Percentiles rank a stretch among this genome's conserved stretches.
Conservation (phyloP, 2,888 invertebrate genomes). For the Heliconius erato region DNA sequence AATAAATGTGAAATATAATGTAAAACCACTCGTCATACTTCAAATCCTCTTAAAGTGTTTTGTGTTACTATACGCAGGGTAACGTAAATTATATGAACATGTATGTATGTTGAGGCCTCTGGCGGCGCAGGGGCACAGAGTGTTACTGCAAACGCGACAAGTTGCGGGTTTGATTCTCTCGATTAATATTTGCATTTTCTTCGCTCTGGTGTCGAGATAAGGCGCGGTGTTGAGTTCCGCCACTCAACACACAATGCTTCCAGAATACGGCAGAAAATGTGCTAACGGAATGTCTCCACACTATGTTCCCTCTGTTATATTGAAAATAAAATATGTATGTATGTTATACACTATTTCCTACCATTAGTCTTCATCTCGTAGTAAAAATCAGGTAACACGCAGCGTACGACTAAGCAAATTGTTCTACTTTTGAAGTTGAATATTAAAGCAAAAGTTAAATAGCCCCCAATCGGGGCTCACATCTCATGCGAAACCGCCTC, state of each 20-base stretch:
- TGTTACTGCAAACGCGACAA: too few relatives aligned
- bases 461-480: conserved; percentile 40
- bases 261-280: too few relatives aligned
- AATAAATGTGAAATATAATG: background rate
- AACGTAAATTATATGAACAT: background rate
- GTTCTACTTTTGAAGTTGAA: conserved; percentile 20
- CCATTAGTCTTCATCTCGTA: background rate
- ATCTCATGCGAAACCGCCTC: conserved; percentile 44
- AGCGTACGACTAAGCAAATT: conserved; percentile 20
- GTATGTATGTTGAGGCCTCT: too few relatives aligned
- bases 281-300: too few relatives aligned
- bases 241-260: too few relatives aligned
- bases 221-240: too few relatives aligned
- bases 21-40: background rate
- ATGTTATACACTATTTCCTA: background rate
- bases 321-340: background rate
- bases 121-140: too few relatives aligned
- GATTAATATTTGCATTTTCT: too few relatives aligned
- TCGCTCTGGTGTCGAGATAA: too few relatives aligned
- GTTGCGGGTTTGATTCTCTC: too few relatives aligned
- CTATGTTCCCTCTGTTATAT: too few relatives aligned
- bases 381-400: conserved; percentile 16
- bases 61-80: background rate
- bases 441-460: conserved; percentile 45
- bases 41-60: background rate